phyloP scores from a whole-genome alignment of 2,888 invertebrate genomes.

The Orthosia gothica region DNA sequence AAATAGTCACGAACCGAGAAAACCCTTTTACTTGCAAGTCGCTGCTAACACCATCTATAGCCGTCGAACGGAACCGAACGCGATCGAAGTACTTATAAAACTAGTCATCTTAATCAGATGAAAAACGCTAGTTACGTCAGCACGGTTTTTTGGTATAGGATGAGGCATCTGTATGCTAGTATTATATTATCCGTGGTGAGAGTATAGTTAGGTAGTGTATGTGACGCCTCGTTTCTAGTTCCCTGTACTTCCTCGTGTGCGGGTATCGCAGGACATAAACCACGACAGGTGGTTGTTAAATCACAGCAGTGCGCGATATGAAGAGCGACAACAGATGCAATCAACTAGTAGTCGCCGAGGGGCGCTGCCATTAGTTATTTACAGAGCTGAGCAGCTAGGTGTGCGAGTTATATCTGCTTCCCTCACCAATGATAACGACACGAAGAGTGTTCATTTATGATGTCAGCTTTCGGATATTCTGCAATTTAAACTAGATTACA shows the following conservation, averaged over 20 bases:
- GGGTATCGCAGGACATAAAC: slow-evolving; percentile 84
- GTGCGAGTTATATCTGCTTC: slow-evolving; percentile 66
- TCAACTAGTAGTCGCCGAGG: slow-evolving; percentile 74
- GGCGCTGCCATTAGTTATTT: slow-evolving; percentile 73
- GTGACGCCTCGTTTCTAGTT: slow-evolving; percentile 70
- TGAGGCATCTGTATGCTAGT: too few relatives aligned
- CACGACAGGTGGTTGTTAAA: slow-evolving; percentile 85
- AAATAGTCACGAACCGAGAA: too few relatives aligned
- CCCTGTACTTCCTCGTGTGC: slow-evolving; percentile 79
- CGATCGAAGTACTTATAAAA: too few relatives aligned
- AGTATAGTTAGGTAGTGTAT: slow-evolving; percentile 61
- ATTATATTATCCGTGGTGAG: too few relatives aligned
- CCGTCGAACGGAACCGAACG: too few relatives aligned
- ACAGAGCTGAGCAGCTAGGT: slow-evolving; percentile 67
- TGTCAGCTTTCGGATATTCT: slow-evolving; percentile 56
- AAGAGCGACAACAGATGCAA: slow-evolving; percentile 81
- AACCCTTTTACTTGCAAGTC: too few relatives aligned
- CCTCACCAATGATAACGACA: slow-evolving; percentile 58
- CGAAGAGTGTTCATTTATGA: slow-evolving; percentile 58
- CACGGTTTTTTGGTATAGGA: too few relatives aligned
- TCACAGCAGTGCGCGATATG: slow-evolving; percentile 82
- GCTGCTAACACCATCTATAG: too few relatives aligned
- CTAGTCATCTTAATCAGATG: too few relatives aligned
- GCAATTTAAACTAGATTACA: slow-evolving; percentile 53
- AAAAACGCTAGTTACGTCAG: too few relatives aligned